Evolutionary conservation across 2,113 vertebrate genomes (phyloP), one percentile per base, ranked within the genome.

Genomic region (Scortum barcoo): DNA sequence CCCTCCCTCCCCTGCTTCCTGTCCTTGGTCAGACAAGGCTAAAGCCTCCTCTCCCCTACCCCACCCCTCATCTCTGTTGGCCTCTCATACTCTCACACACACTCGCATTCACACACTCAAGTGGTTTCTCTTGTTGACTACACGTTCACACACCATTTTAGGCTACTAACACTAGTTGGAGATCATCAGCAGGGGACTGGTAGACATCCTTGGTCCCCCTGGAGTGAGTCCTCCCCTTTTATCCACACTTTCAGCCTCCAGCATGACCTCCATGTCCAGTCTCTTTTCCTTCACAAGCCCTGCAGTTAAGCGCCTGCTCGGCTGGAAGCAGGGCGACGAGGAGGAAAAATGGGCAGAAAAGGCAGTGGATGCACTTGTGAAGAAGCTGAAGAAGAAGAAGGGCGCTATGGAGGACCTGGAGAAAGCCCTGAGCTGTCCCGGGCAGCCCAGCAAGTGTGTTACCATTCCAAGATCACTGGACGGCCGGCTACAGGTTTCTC

Each of bases 291-390:
- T 99, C 96, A 99, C 98, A 90, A 99, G 98, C 95, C 98, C 98
- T 76, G 98, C 98, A 62, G 98, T 99, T 83, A 99, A 99, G 91
- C 97, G 98, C 54, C 95, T 99, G 80, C 97, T 99, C 80, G 98
- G 98, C 91, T 99, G 98, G 98, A 99, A 99, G 89, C 98, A 99
- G 96, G 98, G 98, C 61, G 98, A 99, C 58, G 98, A 99, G 94
- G 98, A 99, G 76, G 98, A 99, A 88, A 99, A 99, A 94, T 99
- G 98, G 98, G 98, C 98, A 10, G 98, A 99, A 89, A 99, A 99
- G 88, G 98, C 98, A 19, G 98, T 99, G 1, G 98, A 99, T 76
- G 98, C 99, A 26, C 95, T 99, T 20, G 99, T 99, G 2, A 99
- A 99, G 91, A 99, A 99, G 89, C 93, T 99, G 48, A 99, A 99